A percentile compares a stretch with the other conserved stretches of the same genome.
Conservation (phyloP, 2,797 vertebrate genomes). For the Bradypus variegatus region DNA sequence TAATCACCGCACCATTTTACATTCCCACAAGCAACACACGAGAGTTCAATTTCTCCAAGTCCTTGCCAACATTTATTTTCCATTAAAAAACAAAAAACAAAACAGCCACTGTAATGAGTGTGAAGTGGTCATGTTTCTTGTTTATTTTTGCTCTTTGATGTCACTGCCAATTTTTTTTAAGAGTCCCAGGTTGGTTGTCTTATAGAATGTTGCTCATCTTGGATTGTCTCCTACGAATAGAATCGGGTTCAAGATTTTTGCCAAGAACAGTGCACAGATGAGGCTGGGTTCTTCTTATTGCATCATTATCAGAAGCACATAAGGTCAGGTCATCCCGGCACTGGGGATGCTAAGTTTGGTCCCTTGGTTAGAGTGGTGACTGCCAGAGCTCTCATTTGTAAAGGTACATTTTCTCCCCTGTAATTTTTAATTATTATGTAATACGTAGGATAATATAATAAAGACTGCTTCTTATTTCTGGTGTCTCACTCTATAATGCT, state of each 20-base stretch:
- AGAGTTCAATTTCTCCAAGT: no score
- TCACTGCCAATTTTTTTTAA: background rate
- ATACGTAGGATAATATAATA: background rate
- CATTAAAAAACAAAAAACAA: no score
- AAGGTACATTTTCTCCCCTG: background rate
- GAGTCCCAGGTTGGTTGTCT: background rate
- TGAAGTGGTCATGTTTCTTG: no score
- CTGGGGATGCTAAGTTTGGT: background rate
- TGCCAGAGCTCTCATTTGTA: background rate
- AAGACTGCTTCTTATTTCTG: background rate
- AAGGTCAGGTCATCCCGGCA: background rate
- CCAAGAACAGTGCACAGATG: background rate
- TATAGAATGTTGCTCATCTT: background rate
- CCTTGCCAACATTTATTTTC: no score
- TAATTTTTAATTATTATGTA: background rate
- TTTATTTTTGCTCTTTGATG: background rate
- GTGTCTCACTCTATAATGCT: background rate
- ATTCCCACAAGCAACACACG: no score
- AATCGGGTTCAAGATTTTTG: background rate
- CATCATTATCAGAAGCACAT: background rate
- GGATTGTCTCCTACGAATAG: background rate
- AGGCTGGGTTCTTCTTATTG: background rate
- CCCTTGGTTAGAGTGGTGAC: background rate
- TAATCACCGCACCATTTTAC: no score
- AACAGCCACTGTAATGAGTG: no score